Evolutionary conservation across 2,888 invertebrate species (phyloP).

Genomic region (Dexiosoma caninum): DNA sequence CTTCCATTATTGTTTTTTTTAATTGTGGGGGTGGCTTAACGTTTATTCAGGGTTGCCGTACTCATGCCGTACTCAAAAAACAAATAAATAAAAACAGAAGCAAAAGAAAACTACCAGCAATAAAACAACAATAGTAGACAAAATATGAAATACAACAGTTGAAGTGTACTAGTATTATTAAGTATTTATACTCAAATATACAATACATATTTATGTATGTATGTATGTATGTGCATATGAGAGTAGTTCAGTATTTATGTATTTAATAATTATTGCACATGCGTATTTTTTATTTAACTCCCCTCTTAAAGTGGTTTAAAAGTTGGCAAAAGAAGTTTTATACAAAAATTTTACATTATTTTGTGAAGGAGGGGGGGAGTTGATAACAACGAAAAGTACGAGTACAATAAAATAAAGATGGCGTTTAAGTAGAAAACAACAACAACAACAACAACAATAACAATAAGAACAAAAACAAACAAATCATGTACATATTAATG

Average conservation of each 20-base stretch:
- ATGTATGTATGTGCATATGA: not conserved
- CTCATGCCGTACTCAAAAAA: not conserved
- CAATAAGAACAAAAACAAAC: constrained; percentile 9
- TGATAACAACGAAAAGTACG: constrained; percentile 23
- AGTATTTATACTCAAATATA: constrained; percentile 31
- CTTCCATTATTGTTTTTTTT: constrained; percentile 59
- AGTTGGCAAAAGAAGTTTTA: constrained; percentile 32
- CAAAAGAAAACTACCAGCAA: constrained; percentile 11
- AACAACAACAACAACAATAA: not conserved
- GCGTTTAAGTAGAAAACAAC: constrained; percentile 43
- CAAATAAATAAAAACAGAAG: constrained; percentile 26
- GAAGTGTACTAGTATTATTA: constrained; percentile 37
- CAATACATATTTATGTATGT: not conserved
- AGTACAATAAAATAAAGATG: constrained; percentile 59
- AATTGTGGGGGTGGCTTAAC: constrained; percentile 63
- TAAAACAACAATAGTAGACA: constrained; percentile 33
- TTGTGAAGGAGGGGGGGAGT: not conserved
- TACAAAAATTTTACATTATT: constrained; percentile 28
- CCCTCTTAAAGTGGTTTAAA: constrained; percentile 40
- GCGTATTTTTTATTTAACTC: constrained; percentile 64
- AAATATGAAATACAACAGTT: constrained; percentile 25
- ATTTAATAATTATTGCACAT: constrained; percentile 77
- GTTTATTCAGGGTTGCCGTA: constrained; percentile 53
- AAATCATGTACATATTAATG: constrained; percentile 30
- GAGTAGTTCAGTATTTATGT: constrained; percentile 66